Evolutionary conservation across 2,888 invertebrate genomes (phyloP).

Genomic region (Beris chalybata): DNA sequence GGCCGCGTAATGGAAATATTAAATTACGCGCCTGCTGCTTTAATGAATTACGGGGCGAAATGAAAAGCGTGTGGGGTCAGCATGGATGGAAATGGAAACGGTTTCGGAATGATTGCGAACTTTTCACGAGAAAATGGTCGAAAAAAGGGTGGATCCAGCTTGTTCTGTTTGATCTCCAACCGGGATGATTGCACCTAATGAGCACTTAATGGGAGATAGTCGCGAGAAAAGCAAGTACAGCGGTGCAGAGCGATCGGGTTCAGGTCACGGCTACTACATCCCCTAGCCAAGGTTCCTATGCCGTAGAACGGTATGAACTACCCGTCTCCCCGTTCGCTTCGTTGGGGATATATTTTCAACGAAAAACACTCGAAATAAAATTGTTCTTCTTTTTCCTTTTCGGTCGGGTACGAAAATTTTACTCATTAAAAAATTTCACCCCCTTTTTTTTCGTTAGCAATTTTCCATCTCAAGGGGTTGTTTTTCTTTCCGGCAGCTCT

Average conservation of each 20-base stretch:
- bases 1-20: constrained; percentile 55
- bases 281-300: neutral
- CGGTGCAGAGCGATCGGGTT: neutral
- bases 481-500: constrained; percentile 23
- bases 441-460: constrained; percentile 29
- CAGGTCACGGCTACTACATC: neutral
- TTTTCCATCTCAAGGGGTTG: constrained; percentile 33
- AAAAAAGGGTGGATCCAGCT: constrained; percentile 26
- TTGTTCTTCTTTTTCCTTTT: constrained; percentile 10
- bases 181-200: constrained; percentile 29
- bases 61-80: constrained; percentile 16
- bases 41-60: constrained; percentile 42
- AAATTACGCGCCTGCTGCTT: constrained; percentile 53
- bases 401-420: constrained; percentile 22
- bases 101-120: constrained; percentile 7
- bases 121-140: neutral
- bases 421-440: constrained; percentile 30
- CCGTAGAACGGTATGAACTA: neutral
- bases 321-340: neutral
- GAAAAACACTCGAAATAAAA: neutral
- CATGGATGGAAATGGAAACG: constrained; percentile 24
- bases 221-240: neutral
- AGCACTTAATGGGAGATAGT: constrained; percentile 12
- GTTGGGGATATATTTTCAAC: constrained; percentile 17
- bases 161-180: constrained; percentile 14